Percentiles rank a stretch among this genome's conserved stretches.
Evolutionary conservation across 2,113 vertebrate species (phyloP).

Genomic region (Garra rufa): DNA sequence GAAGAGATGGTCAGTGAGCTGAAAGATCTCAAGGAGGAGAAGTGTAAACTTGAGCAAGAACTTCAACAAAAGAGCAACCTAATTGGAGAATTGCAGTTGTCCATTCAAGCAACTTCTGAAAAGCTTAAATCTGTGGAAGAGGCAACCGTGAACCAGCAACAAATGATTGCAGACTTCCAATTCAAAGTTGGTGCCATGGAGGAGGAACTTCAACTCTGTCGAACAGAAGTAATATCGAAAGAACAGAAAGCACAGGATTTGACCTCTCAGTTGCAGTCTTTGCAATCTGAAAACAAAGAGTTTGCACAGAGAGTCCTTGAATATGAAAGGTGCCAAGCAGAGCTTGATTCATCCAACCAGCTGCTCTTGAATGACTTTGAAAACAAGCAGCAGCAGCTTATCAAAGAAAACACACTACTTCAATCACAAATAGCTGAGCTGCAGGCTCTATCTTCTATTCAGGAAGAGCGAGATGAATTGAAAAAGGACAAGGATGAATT

Average conservation of each 20-base stretch:
- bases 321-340: slow-evolving; percentile 58
- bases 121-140: slow-evolving; percentile 77
- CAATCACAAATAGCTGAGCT: slow-evolving; percentile 42
- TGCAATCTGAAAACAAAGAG: slow-evolving; percentile 70
- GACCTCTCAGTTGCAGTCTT: slow-evolving; percentile 53
- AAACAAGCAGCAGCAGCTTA: slow-evolving; percentile 59
- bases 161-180: slow-evolving; percentile 66
- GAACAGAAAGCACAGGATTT: slow-evolving; percentile 65
- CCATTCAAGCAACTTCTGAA: slow-evolving; percentile 50
- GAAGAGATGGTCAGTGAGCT: slow-evolving; percentile 64
- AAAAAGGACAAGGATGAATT: slow-evolving; percentile 67
- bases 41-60: slow-evolving; percentile 73
- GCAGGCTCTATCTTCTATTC: slow-evolving; percentile 55
- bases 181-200: slow-evolving; percentile 68
- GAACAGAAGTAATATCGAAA: slow-evolving; percentile 62
- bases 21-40: slow-evolving; percentile 72
- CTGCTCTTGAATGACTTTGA: slow-evolving; percentile 65
- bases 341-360: slow-evolving; percentile 59
- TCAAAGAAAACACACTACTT: slow-evolving; percentile 37
- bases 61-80: slow-evolving; percentile 63
- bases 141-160: slow-evolving; percentile 69
- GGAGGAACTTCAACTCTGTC: slow-evolving; percentile 62
- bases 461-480: slow-evolving; percentile 48
- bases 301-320: slow-evolving; percentile 68
- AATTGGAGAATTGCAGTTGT: slow-evolving; percentile 64